Conservation (phyloP, 2,888 invertebrate species). For the Troilus luridus region DNA sequence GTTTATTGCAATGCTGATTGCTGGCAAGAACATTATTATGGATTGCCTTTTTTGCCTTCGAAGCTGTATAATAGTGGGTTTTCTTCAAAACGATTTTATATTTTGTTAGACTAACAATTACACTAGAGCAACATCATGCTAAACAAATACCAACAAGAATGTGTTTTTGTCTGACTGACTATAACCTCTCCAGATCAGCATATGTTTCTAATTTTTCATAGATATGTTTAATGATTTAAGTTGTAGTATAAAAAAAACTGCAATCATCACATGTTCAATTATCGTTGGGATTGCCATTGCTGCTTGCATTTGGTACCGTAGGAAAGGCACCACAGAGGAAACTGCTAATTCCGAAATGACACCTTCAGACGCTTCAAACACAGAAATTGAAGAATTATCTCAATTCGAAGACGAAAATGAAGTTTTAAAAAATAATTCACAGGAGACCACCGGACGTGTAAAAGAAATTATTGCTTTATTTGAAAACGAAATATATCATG, state of each 20-base stretch:
- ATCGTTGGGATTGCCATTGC: neutral
- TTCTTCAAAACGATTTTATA: too few species aligned
- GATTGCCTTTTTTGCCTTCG: too few species aligned
- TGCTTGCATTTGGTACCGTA: neutral
- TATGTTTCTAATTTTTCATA: neutral
- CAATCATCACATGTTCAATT: neutral
- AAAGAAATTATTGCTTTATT: neutral
- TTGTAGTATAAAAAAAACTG: neutral
- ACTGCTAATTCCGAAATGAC: neutral
- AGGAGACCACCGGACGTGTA: neutral
- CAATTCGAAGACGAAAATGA: neutral
- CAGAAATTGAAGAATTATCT: neutral
- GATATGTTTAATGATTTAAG: neutral
- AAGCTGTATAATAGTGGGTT: too few species aligned
- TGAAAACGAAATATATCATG: neutral
- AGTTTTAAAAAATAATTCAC: neutral
- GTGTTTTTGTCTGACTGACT: neutral
- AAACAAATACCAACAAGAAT: neutral
- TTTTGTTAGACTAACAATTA: too few species aligned
- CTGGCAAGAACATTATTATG: too few species aligned
- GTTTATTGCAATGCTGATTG: too few species aligned
- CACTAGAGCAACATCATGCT: too few species aligned
- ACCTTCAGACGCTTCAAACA: neutral
- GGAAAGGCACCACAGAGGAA: neutral
- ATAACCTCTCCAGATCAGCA: neutral